Base-by-base conservation (phyloP, 2,113 vertebrate species). In the Nerophis ophidion region DNA sequence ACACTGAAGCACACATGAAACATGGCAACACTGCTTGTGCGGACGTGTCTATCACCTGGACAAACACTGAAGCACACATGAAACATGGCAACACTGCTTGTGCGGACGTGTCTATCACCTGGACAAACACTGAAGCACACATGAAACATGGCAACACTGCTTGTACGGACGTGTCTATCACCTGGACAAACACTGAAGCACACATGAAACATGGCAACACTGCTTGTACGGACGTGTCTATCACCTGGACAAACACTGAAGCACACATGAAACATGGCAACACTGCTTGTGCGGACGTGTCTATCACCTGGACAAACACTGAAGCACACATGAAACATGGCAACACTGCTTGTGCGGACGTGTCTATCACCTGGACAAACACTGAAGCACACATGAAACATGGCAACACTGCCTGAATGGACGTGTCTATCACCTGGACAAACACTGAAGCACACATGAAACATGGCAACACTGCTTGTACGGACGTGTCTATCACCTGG, bases 81-180 rank as follows among this genome's bases (percentile, higher is more conserved):
- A 91, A 75, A 63, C 93, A 93, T 68, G 89, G 63, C 0, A 83
- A 86, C 60, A 90, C 81, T 78, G 86, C 73, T 84, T 99, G 4
- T 99, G 95, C 1, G 94, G 95, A 63, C 88, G 94, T 14, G 79
- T 88, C 81, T 95, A 98, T 62, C 92, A 94, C 58, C 91, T 90
- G 72, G 92, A 95, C 57, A 79, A 86, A 2, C 7, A 62, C 14
- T 67, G 0, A 79, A 13, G 0, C 7, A 2, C 8, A 26, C 3
- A 26, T 2, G 3, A n/a, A n/a, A n/a, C n/a, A n/a, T n/a, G n/a
- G n/a, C n/a, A n/a, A n/a, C n/a, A n/a, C n/a, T n/a, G n/a, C n/a
- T n/a, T n/a, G n/a, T n/a, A n/a, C n/a, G n/a, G n/a, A n/a, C n/a
- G n/a, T 3, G 3, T 26, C 19, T 26, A 26, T 26, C 19, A 26